Base-by-base conservation (phyloP, 2,797 vertebrate species). In the Sebastolobus alascanus region DNA sequence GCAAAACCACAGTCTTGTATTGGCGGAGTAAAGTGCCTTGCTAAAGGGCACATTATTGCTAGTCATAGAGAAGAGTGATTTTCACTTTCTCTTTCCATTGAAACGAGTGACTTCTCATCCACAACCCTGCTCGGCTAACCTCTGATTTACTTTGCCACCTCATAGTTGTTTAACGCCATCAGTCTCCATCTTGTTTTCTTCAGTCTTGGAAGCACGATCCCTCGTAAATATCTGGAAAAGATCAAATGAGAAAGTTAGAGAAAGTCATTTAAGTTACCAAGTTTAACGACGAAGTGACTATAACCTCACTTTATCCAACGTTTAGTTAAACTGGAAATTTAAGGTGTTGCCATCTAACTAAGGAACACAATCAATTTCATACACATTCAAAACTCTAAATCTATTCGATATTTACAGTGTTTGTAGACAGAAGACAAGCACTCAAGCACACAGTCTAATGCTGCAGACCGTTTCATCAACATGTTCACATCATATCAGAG, bases 211-310 rank as follows among this genome's bases (percentile, higher is more conserved):
- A 13, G 70, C 22, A n/a, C 0, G n/a, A 54, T 11, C 68, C 35
- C 33, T 77, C 16, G 13, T 20, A 75, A 81, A 87, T 85, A 80
- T 87, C 91, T 93, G 87, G 8, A 81, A 84, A 84, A 85, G 8
- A 85, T 12, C 2, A 76, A 73, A 75, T 18, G 14, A 81, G 8
- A 79, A 33, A 22, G 40, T 43, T 20, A 56, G 20, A 25, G 55
- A 56, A 56, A 56, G 20, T 56, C 20, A 40, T 22, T 22, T 22
- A 13, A 16, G 43, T 18, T n/a, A 8, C 2, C 43, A 4, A 6
- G 6, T 29, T 2, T 22, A 14, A 60, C 18, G 20, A 35, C 6
- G 22, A 1, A 16, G 5, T 54, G n/a, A 43, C 38, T 43, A 18
- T 29, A 40, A 43, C 11, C 4, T 61, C 8, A 68, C 10, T 68